Evolutionary conservation across 2,113 vertebrate species (phyloP).

Genomic region (Cervus canadensis): DNA sequence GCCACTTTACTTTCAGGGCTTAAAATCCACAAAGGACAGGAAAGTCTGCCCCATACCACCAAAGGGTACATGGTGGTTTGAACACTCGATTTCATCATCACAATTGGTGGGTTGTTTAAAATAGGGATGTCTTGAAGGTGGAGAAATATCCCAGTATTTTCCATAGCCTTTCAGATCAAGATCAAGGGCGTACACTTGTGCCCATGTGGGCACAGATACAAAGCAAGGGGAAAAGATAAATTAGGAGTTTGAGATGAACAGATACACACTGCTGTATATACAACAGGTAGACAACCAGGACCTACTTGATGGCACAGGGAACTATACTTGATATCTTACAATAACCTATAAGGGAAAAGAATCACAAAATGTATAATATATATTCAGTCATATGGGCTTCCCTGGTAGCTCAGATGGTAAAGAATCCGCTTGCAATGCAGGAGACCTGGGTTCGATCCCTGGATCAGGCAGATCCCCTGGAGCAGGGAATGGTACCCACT

Average conservation of each 20-base stretch:
- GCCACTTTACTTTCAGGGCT: background rate
- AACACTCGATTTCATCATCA: background rate
- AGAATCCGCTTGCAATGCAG: background rate
- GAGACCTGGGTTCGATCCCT: background rate
- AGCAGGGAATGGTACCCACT: background rate
- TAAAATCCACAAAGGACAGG: background rate
- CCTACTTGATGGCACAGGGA: background rate
- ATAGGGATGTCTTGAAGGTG: background rate
- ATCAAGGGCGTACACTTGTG: background rate
- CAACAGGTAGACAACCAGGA: background rate
- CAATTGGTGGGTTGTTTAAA: background rate
- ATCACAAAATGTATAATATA: fast-evolving
- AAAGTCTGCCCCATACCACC: background rate
- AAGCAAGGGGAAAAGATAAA: background rate
- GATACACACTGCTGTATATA: background rate
- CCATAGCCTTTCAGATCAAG: background rate
- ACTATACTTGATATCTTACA: background rate
- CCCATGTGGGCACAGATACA: fast-evolving
- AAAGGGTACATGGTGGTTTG: background rate
- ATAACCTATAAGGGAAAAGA: background rate
- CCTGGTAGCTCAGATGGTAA: background rate
- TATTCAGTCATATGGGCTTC: background rate
- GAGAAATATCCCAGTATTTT: background rate
- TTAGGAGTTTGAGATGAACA: background rate
- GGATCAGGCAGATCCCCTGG: background rate